Conservation (phyloP, 2,888 invertebrate genomes). For the Acanthosepion esculentum region DNA sequence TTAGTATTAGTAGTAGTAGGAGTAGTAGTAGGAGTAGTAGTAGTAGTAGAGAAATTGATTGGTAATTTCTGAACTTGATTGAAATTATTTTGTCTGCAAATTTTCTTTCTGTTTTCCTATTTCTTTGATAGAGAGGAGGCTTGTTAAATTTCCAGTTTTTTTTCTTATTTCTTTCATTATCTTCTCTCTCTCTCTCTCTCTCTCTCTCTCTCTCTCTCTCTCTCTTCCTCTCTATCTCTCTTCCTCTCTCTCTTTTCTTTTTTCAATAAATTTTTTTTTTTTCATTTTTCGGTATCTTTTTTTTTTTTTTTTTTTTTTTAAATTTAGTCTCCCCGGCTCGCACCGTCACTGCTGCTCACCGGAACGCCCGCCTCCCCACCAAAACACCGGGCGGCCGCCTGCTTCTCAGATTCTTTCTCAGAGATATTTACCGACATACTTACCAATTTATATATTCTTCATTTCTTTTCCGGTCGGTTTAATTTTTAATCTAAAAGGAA, state of each 20-base stretch:
- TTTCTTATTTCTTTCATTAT: not conserved
- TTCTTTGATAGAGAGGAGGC: too few relatives aligned
- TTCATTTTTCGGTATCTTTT: not conserved
- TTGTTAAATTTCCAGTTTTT: not conserved
- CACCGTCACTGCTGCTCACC: not conserved
- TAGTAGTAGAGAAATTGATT: not conserved
- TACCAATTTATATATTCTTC: constrained; percentile 15
- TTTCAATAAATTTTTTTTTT: too few relatives aligned
- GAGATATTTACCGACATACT: constrained; percentile 1
- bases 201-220: too few relatives aligned
- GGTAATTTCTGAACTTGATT: not conserved
- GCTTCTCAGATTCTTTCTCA: not conserved
- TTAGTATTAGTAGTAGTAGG: not conserved
- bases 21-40: fast-evolving
- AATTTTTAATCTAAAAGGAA: not conserved
- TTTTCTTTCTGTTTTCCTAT: too few relatives aligned
- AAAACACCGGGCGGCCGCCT: not conserved
- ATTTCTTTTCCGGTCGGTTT: constrained; percentile 17
- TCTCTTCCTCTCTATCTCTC: too few relatives aligned
- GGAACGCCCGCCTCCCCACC: not conserved
- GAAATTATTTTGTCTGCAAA: not conserved
- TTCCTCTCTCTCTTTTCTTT: too few relatives aligned
- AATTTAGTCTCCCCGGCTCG: not conserved
- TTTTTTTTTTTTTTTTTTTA: not conserved
- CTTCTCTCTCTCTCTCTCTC: not conserved